phyloP scores from a whole-genome alignment of 1,140 invertebrate genomes.

The Leptinotarsa lineolata region DNA sequence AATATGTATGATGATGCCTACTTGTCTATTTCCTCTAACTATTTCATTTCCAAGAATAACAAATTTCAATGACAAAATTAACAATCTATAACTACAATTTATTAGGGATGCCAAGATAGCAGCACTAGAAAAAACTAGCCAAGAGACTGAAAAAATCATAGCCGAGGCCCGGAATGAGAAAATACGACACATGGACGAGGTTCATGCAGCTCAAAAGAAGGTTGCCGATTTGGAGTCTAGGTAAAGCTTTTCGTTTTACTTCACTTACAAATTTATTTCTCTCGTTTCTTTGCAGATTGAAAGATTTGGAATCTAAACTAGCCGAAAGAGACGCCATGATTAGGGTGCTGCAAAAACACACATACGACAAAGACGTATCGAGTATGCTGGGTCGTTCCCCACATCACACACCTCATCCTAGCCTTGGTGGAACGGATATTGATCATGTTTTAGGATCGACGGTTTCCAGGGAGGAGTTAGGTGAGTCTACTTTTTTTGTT shows the following conservation, averaged over 20 bases:
- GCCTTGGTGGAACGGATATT: conserved; percentile 56
- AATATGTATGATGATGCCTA: too few relatives aligned
- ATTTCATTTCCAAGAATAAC: too few relatives aligned
- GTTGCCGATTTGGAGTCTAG: conserved; percentile 81
- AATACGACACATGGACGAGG: conserved; percentile 84
- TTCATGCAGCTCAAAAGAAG: conserved; percentile 82
- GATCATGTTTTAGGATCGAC: conserved; percentile 54
- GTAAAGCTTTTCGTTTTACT: conserved; percentile 53
- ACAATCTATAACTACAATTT: conserved; percentile 10
- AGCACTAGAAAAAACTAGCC: conserved; percentile 81
- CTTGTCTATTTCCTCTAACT: too few relatives aligned
- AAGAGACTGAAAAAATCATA: conserved; percentile 85
- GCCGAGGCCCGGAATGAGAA: conserved; percentile 84
- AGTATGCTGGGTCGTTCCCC: conserved; percentile 58
- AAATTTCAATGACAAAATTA: too few relatives aligned
- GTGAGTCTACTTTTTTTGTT: conserved; percentile 49
- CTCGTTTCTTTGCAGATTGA: conserved; percentile 64
- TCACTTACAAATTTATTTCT: background rate
- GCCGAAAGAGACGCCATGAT: conserved; percentile 90
- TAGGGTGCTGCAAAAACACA: conserved; percentile 82
- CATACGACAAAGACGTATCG: conserved; percentile 68
- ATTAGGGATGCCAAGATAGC: conserved; percentile 83
- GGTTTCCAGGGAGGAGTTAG: conserved; percentile 58
- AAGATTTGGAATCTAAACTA: conserved; percentile 85
- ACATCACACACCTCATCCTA: conserved; percentile 61